Conservation (phyloP, 2,113 vertebrate genomes). For the Grus americana region DNA sequence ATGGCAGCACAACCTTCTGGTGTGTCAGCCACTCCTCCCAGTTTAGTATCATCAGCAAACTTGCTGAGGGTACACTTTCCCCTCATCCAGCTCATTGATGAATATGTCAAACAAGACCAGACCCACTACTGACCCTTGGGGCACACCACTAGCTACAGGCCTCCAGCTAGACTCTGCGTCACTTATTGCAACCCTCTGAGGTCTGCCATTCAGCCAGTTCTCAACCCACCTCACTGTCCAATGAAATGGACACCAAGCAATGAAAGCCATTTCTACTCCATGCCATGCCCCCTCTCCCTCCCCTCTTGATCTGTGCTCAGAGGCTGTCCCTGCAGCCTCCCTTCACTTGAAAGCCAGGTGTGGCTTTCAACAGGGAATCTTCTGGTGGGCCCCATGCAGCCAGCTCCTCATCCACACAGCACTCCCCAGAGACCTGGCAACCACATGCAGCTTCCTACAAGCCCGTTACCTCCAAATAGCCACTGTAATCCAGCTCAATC, state of each 20-base stretch:
- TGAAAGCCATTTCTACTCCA: neutral
- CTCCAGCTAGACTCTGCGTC: no score
- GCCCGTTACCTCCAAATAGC: slow-evolving; percentile 84
- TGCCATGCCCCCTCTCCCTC: neutral
- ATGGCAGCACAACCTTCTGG: no score
- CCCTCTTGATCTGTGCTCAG: neutral
- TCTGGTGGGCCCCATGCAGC: neutral
- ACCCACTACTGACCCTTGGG: no score
- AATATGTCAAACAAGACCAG: no score
- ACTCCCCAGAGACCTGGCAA: neutral
- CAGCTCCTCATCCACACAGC: neutral
- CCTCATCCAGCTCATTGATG: no score
- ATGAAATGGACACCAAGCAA: neutral
- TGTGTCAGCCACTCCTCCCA: no score
- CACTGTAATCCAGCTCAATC: slow-evolving; percentile 88
- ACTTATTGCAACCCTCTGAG: no score
- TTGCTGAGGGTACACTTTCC: no score
- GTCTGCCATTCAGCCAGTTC: no score
- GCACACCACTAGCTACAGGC: no score
- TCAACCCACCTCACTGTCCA: no score
- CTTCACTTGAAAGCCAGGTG: neutral
- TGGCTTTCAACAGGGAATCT: neutral
- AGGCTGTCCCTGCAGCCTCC: neutral
- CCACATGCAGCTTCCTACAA: neutral
- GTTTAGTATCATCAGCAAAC: no score